Base-by-base conservation (phyloP, 2,888 invertebrate species). In the Drosophila sordidapex region DNA sequence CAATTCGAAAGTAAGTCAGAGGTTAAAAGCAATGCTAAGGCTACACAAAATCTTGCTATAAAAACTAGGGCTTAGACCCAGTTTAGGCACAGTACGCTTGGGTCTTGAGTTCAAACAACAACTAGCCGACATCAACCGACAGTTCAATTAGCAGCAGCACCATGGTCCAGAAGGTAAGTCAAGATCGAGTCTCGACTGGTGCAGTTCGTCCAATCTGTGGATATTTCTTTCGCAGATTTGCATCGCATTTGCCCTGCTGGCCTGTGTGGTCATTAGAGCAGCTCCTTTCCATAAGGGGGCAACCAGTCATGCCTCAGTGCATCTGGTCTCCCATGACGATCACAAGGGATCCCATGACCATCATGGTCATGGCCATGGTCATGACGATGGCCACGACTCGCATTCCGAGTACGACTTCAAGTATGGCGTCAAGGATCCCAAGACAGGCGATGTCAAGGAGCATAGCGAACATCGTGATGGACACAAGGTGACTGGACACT, bases 401-500 rank as follows among this genome's bases (percentile, higher is more conserved):
- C 85, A 87, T 59, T 82, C 91, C 63, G 91, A 90, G 52, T 91
- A 91, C 61, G 77, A 83, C 18, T 90, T 91, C 76, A 72, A 74
- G 25, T 90, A 91, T 33, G 90, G 91, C 33, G 90, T 91, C 36
- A 81, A 87, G 76, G 91, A 91, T 60, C 76, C 82, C 63, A 90
- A 91, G 62, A 90, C 91, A 1, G 90, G 91, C 65, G 90, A 91
- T 61, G 67, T 87, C n/a, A 88, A 91, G 77, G 76, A 77, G 31
- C 87, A 86, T 43, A 88, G 81, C 54, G 90, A 91, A 64, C 56
- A 81, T 18, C 83, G 91, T 33, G 82, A 91, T 48, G 91, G 90
- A 59, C 83, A 91, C 73, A 87, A 89, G 81, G 90, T 91, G 66
- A 79, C 87, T 79, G 90, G 90, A 64, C 90, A 91, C 57, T 91